Evolutionary conservation across 2,797 vertebrate species (phyloP).

Genomic region (Microctenopoma stevenorrisi): DNA sequence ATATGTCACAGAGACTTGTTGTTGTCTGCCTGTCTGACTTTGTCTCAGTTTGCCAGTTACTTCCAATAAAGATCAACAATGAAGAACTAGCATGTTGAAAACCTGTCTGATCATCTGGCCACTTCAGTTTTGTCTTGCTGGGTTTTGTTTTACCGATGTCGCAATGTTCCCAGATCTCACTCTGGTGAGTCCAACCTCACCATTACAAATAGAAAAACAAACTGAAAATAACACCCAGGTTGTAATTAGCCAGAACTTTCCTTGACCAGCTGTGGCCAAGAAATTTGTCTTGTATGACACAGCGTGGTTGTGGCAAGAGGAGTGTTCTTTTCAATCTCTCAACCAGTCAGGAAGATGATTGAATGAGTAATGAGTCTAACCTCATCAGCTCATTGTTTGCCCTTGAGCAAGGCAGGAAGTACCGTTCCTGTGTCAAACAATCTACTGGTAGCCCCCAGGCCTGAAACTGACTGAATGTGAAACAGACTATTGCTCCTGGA

Average conservation of each 20-base stretch:
- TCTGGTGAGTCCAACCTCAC: slow-evolving; percentile 1
- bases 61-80: no score
- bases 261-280: slow-evolving; percentile 6
- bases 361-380: slow-evolving; percentile 10
- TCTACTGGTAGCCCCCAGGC: slow-evolving; percentile 27
- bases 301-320: not conserved
- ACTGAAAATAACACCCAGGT: not conserved
- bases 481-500: slow-evolving; percentile 50
- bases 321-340: slow-evolving; percentile 12
- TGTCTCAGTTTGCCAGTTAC: no score
- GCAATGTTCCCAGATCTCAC: not conserved
- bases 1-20: no score
- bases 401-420: slow-evolving; percentile 52
- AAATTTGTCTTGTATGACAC: slow-evolving; percentile 14
- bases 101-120: not conserved
- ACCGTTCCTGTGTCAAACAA: slow-evolving; percentile 16
- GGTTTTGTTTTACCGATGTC: not conserved
- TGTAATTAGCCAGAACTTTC: slow-evolving; percentile 10
- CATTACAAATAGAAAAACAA: slow-evolving; percentile 1
- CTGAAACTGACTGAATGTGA: slow-evolving; percentile 44
- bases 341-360: slow-evolving; percentile 16
- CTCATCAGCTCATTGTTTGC: slow-evolving; percentile 25
- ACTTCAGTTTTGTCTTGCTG: not conserved
- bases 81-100: not conserved
- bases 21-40: no score